These are phyloP conservation scores for Psophia crepitans DNA, from an alignment of 2,113 vertebrate species.

Conservation along the genomic window DNA sequence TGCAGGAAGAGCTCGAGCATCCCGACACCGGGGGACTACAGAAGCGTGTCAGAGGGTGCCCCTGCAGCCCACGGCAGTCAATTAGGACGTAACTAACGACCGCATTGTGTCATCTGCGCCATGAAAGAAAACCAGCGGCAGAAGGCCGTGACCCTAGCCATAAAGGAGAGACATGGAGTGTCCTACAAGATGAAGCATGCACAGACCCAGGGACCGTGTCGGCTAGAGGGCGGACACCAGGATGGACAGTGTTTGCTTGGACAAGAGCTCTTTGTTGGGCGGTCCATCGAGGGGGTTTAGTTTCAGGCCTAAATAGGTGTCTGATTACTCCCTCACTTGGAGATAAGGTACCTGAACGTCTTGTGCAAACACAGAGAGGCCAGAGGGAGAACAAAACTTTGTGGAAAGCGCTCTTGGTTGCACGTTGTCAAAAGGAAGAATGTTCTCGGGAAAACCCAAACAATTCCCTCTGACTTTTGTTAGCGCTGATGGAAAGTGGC, in stretches of 20 bases:
- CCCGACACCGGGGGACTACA: not conserved
- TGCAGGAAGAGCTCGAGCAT: not conserved
- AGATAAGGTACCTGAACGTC: slow-evolving; percentile 28
- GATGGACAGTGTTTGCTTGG: slow-evolving; percentile 17
- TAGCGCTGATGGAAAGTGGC: slow-evolving; percentile 67
- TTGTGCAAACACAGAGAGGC: slow-evolving; percentile 1
- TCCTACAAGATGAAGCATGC: not conserved
- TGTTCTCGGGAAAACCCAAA: slow-evolving; percentile 18
- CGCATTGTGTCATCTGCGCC: not conserved
- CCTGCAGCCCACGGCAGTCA: not conserved
- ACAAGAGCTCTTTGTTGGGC: slow-evolving; percentile 38
- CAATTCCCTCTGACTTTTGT: slow-evolving; percentile 50
- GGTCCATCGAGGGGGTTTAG: not conserved
- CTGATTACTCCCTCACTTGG: not conserved
- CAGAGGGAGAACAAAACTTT: not conserved
- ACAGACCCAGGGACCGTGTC: not conserved
- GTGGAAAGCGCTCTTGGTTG: not conserved
- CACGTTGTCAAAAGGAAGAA: slow-evolving; percentile 13
- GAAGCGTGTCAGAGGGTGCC: not conserved
- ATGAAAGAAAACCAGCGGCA: not conserved
- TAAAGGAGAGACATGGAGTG: not conserved
- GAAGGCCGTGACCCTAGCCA: not conserved
- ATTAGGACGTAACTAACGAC: not conserved
- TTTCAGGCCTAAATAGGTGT: not conserved
- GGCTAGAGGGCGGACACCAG: not conserved